These are phyloP conservation scores for Elephantulus edwardii DNA, from an alignment of 2,113 vertebrate species.

Conservation along the genomic window DNA sequence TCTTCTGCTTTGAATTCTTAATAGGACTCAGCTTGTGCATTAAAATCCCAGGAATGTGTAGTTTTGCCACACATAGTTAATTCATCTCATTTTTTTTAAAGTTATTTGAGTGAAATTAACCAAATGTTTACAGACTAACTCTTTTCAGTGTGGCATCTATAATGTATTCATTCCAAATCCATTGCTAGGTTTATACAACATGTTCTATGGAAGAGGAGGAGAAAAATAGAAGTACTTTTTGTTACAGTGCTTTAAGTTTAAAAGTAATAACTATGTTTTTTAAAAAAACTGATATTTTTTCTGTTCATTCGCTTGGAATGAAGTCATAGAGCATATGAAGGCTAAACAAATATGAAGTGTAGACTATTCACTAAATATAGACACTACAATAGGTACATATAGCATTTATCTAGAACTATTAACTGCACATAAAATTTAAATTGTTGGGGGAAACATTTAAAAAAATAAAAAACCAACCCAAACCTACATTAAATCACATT, in stretches of 20 bases:
- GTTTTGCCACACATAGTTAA: not conserved
- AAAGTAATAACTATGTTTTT: not conserved
- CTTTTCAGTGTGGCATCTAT: not conserved
- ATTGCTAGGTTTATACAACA: not conserved
- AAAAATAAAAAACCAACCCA: not conserved
- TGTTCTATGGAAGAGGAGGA: not conserved
- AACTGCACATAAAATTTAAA: not conserved
- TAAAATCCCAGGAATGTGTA: conserved; percentile 1
- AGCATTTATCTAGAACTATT: not conserved
- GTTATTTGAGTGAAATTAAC: not conserved
- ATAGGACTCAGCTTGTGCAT: not conserved
- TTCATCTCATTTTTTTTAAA: not conserved
- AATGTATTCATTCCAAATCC: not conserved
- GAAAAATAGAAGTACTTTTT: not conserved
- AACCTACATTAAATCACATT: not conserved
- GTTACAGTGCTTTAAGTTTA: not conserved
- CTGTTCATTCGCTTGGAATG: not conserved
- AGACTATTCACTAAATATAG: not conserved
- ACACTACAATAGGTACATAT: not conserved
- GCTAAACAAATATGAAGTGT: too few relatives aligned
- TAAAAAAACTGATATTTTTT: conserved; percentile 13
- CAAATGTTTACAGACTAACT: not conserved
- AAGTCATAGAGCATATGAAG: not conserved
- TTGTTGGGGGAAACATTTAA: not conserved
- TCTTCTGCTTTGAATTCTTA: not conserved